Evolutionary conservation across 2,888 invertebrate genomes (phyloP).

Genomic region (Icerya purchasi): DNA sequence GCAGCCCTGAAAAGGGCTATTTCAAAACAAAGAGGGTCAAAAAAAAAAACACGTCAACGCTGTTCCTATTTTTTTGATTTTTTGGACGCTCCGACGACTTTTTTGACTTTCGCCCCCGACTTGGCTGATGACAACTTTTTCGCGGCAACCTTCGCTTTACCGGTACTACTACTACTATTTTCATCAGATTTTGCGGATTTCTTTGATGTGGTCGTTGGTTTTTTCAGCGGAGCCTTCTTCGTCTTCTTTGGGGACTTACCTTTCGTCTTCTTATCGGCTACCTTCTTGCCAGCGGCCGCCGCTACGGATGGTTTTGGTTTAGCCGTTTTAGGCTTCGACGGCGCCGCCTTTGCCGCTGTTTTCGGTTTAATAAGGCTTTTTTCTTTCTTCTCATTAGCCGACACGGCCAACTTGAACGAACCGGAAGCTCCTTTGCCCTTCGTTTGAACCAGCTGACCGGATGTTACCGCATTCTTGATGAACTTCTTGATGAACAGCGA

Average conservation of each 20-base stretch:
- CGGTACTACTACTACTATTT: no score
- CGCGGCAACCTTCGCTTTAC: conserved; percentile 1
- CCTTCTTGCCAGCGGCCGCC: background rate
- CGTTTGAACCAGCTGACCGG: conserved; percentile 30
- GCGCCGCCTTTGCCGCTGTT: background rate
- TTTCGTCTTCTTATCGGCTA: no score
- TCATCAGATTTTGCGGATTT: conserved; percentile 4
- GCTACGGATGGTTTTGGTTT: conserved; percentile 3
- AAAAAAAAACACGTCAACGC: background rate
- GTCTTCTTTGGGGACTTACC: conserved; percentile 7
- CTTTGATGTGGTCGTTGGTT: background rate
- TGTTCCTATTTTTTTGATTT: conserved; percentile 24
- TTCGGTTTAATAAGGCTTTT: background rate
- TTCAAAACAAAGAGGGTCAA: conserved; percentile 4
- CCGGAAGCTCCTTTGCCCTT: conserved; percentile 34
- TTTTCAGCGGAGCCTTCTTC: background rate
- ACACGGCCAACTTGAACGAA: conserved; percentile 26
- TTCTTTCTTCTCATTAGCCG: conserved; percentile 3
- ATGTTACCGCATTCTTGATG: conserved; percentile 33
- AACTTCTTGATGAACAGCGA: conserved; percentile 37
- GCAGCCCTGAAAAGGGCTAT: conserved; percentile 12
- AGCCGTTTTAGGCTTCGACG: background rate
- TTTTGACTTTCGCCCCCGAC: no score
- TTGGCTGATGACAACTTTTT: background rate
- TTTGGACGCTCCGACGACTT: conserved; percentile 34